A percentile compares a stretch with the other conserved stretches of the same genome.
phyloP scores from a whole-genome alignment of 1,140 invertebrate species.

The Battus philenor region DNA sequence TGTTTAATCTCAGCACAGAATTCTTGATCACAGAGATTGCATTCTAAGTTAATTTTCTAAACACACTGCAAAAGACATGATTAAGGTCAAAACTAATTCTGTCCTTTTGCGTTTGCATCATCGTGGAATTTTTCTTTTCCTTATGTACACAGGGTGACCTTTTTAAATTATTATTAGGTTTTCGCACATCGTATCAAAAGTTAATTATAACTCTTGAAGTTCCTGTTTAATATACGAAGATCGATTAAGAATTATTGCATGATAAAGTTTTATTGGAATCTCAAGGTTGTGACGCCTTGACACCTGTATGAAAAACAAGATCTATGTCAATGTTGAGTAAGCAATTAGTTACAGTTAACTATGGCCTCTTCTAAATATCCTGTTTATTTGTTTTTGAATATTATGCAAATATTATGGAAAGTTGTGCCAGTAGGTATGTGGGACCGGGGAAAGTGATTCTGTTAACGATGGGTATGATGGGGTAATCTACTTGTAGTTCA shows the following conservation, averaged over 20 bases:
- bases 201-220: slow-evolving; percentile 1
- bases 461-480: background rate
- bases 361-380: background rate
- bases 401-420: background rate
- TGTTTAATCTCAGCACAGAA: too few relatives aligned
- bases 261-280: slow-evolving; percentile 13
- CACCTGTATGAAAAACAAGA: slow-evolving; percentile 8
- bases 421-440: background rate
- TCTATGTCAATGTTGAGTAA: slow-evolving; percentile 10
- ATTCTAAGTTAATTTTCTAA: too few relatives aligned
- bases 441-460: background rate
- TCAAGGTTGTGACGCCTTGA: slow-evolving; percentile 13
- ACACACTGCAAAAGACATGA: too few relatives aligned
- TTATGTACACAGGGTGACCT: too few relatives aligned
- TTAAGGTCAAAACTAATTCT: too few relatives aligned
- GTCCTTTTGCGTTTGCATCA: too few relatives aligned
- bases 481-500: background rate
- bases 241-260: slow-evolving; percentile 14
- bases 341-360: too few relatives aligned
- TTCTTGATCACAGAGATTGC: too few relatives aligned
- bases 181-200: too few relatives aligned
- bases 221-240: too few relatives aligned
- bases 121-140: too few relatives aligned
- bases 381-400: background rate
- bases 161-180: too few relatives aligned